Percentiles rank a stretch among this genome's conserved stretches.
Evolutionary conservation across 1,140 invertebrate species (phyloP).

Genomic region (Leptoteleia sp.): DNA sequence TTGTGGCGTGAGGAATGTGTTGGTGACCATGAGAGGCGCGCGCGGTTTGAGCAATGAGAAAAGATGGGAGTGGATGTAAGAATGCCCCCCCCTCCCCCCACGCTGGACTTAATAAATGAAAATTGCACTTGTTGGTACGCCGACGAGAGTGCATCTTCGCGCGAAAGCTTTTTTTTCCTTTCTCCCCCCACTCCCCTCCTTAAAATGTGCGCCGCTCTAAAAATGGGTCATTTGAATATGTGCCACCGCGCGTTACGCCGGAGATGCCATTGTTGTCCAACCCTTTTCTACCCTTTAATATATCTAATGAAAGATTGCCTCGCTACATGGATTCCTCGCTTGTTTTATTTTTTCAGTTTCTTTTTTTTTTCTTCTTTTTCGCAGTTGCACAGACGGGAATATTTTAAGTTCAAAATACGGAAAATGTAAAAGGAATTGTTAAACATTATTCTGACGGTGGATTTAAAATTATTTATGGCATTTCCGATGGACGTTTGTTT

Average conservation of each 20-base stretch:
- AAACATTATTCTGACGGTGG: too few species aligned
- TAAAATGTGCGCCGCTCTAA: conserved; percentile 10
- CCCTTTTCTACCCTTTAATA: conserved; percentile 19
- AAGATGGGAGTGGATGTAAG: conserved; percentile 45
- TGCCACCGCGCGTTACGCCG: conserved; percentile 15
- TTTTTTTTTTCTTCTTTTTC: neutral
- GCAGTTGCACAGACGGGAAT: too few species aligned
- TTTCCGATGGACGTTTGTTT: too few species aligned
- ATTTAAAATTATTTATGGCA: too few species aligned
- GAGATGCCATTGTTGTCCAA: conserved; percentile 27
- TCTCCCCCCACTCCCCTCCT: too few species aligned
- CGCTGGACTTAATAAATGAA: conserved; percentile 50
- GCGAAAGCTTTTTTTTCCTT: conserved; percentile 35
- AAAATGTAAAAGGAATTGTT: too few species aligned
- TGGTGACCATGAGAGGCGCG: conserved; percentile 37
- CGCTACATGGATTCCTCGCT: neutral
- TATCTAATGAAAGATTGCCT: conserved; percentile 32
- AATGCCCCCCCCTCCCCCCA: conserved; percentile 23
- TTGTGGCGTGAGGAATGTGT: conserved; percentile 31
- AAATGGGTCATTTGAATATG: conserved; percentile 51
- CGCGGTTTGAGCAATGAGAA: conserved; percentile 38
- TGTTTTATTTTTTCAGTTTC: neutral
- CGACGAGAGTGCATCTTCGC: conserved; percentile 24
- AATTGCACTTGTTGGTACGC: conserved; percentile 40
- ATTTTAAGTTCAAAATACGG: too few species aligned